Conservation (phyloP, 2,888 invertebrate species). For the Coenonympha arcania region DNA sequence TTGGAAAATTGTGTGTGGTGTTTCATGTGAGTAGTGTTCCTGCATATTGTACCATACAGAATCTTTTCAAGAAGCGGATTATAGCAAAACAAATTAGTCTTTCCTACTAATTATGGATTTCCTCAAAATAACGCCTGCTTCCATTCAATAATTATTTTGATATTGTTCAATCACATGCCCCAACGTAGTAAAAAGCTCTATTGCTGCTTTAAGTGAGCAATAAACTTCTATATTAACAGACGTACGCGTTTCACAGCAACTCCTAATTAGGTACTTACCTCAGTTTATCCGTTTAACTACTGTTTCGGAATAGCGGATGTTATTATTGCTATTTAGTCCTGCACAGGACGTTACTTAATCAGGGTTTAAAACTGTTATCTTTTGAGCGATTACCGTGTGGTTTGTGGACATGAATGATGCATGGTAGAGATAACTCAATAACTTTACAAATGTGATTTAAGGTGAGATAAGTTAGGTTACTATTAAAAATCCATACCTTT, state of each 20-base stretch:
- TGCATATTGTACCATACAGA: no score
- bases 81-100: no score
- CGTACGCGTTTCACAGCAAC: not conserved
- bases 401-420: not conserved
- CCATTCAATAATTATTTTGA: not conserved
- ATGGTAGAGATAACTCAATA: no score
- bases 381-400: not conserved
- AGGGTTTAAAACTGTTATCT: not conserved
- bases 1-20: no score
- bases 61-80: no score
- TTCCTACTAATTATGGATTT: no score
- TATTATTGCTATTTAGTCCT: not conserved
- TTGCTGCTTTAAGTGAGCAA: not conserved
- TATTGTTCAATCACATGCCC: not conserved
- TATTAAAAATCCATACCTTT: no score
- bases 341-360: not conserved
- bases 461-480: no score
- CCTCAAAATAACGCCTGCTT: no score
- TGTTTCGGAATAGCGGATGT: conserved; percentile 4
- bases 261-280: conserved; percentile 1
- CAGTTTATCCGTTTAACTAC: not conserved
- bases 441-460: no score
- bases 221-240: not conserved
- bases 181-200: not conserved
- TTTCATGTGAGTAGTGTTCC: no score